A percentile compares a stretch with the other conserved stretches of the same genome.
These are phyloP conservation scores for Drosophila sordidapex DNA, from an alignment of 2,888 invertebrate genomes.

Conservation along the genomic window DNA sequence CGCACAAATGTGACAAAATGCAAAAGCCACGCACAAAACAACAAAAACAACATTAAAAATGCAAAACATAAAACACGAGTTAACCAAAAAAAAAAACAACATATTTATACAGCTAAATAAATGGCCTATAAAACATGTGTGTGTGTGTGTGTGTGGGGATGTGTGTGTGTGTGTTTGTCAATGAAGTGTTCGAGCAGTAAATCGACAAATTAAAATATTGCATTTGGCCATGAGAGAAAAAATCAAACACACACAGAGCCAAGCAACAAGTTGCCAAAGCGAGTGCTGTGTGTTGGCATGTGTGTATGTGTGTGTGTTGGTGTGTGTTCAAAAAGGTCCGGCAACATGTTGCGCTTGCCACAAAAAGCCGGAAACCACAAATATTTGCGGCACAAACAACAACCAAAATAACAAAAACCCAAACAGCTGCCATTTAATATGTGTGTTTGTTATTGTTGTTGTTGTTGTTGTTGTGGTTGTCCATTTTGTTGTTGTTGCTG, in stretches of 20 bases:
- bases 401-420: constrained; percentile 35
- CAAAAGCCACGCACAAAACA: constrained; percentile 25
- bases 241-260: constrained; percentile 20
- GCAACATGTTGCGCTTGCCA: constrained; percentile 73
- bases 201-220: constrained; percentile 72
- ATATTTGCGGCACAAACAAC: constrained; percentile 71
- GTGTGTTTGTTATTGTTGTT: constrained; percentile 3
- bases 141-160: background rate
- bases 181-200: constrained; percentile 60
- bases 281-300: constrained; percentile 16
- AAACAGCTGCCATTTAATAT: constrained; percentile 19
- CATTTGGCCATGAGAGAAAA: constrained; percentile 39
- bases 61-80: constrained; percentile 52
- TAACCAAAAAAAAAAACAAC: constrained; percentile 18
- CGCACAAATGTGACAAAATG: constrained; percentile 75
- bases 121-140: constrained; percentile 29
- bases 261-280: constrained; percentile 53
- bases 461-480: constrained; percentile 9
- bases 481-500: constrained; percentile 2
- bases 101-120: constrained; percentile 53
- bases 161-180: constrained; percentile 38
- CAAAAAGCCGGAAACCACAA: constrained; percentile 79
- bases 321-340: constrained; percentile 50
- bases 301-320: constrained; percentile 18
- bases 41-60: constrained; percentile 63